Evolutionary conservation across 2,797 vertebrate species (phyloP).

Genomic region (Danio jaintianensis): DNA sequence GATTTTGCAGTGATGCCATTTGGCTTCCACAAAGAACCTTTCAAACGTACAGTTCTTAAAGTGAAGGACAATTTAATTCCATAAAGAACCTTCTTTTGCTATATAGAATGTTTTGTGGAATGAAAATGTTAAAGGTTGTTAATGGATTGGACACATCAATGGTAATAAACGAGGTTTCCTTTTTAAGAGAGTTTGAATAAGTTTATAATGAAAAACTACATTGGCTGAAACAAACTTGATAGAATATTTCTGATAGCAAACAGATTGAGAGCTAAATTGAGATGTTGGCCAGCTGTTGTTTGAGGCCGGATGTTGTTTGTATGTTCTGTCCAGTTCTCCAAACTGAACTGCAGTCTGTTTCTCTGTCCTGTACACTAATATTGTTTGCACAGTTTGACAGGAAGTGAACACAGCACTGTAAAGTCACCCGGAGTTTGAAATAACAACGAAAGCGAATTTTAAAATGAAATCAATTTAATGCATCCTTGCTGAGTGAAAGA

Average conservation of each 20-base stretch:
- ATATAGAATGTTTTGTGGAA: no score
- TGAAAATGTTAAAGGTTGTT: no score
- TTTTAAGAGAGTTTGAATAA: no score
- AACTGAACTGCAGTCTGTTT: background rate
- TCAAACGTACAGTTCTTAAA: no score
- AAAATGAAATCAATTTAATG: background rate
- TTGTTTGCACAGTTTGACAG: background rate
- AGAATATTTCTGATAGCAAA: conserved; percentile 14
- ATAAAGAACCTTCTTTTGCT: no score
- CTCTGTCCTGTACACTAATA: background rate
- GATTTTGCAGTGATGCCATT: no score
- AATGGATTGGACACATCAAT: no score
- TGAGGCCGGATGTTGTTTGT: conserved; percentile 1
- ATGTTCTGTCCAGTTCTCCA: conserved; percentile 4
- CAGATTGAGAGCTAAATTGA: background rate
- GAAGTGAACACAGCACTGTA: background rate
- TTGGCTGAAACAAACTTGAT: background rate
- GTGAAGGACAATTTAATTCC: no score
- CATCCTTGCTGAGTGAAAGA: no score
- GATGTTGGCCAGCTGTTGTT: conserved; percentile 32
- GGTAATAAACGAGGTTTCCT: no score
- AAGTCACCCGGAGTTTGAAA: background rate
- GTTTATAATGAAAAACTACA: conserved; percentile 1
- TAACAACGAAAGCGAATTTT: background rate
- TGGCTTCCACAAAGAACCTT: no score